Conservation (phyloP, 2,888 invertebrate genomes). For the Agrochola macilenta region DNA sequence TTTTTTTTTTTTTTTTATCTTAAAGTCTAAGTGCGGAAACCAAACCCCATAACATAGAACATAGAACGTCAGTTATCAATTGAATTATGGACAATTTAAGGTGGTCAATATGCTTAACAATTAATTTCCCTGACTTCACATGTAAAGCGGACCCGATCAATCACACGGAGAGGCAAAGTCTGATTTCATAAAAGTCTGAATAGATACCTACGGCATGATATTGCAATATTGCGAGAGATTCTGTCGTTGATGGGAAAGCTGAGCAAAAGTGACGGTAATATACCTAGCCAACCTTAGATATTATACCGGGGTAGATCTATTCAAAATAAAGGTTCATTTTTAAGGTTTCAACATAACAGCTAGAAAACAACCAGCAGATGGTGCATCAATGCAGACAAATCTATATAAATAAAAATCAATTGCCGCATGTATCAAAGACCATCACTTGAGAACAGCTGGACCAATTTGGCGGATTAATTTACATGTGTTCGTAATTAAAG, state of each 20-base stretch:
- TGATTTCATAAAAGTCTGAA: constrained; percentile 39
- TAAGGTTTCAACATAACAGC: not conserved
- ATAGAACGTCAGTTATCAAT: not conserved
- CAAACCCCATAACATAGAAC: no score
- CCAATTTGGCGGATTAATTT: no score
- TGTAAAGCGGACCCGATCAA: constrained; percentile 45
- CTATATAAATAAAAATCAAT: no score
- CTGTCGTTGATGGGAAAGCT: constrained; percentile 6
- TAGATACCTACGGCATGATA: constrained; percentile 36
- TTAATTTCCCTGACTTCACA: not conserved
- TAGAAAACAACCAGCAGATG: no score
- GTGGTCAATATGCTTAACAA: not conserved
- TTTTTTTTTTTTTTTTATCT: no score
- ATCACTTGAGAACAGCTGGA: no score
- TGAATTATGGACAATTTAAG: not conserved
- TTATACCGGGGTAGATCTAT: not conserved
- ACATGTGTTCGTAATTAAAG: no score
- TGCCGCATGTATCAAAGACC: no score
- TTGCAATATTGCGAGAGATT: constrained; percentile 35
- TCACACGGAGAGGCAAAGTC: constrained; percentile 41
- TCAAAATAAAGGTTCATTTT: not conserved
- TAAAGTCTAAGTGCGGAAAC: no score
- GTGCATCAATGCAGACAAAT: no score
- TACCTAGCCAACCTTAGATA: not conserved
- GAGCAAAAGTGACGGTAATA: constrained; percentile 5